phyloP scores from a whole-genome alignment of 2,113 vertebrate genomes.

The Phalacrocorax aristotelis region DNA sequence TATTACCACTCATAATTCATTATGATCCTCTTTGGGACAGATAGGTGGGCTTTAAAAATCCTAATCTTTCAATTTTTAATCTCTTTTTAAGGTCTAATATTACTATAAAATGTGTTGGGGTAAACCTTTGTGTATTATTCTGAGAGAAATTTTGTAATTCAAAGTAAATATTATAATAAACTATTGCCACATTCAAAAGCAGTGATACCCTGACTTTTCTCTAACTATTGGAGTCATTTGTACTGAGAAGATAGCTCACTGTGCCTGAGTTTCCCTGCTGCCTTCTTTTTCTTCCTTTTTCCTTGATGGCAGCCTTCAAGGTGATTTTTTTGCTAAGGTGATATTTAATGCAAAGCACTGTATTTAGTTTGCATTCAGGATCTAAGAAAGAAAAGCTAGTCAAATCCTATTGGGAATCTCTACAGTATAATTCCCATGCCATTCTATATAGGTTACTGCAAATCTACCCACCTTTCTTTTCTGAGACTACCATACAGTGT shows the following conservation, averaged over 20 bases:
- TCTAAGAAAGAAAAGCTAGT: background rate
- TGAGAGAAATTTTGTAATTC: background rate
- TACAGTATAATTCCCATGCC: background rate
- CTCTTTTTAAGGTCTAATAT: background rate
- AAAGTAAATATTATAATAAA: conserved; percentile 2
- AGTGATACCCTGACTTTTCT: background rate
- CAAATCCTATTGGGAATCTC: conserved; percentile 11
- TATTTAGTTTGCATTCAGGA: background rate
- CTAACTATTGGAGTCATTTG: background rate
- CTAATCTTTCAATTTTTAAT: background rate
- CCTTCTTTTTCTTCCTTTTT: background rate
- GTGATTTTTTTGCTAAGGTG: background rate
- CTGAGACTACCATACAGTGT: background rate
- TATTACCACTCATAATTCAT: background rate
- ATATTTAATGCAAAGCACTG: background rate
- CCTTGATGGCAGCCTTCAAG: background rate
- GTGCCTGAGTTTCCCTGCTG: background rate
- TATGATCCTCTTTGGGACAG: background rate
- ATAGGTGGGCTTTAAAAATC: background rate
- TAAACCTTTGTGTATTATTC: background rate
- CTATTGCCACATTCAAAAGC: background rate
- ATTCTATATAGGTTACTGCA: background rate
- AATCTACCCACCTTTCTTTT: background rate
- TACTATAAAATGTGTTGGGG: background rate
- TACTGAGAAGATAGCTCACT: background rate